phyloP scores from a whole-genome alignment of 2,888 invertebrate genomes.

The Epistrophe eligans region DNA sequence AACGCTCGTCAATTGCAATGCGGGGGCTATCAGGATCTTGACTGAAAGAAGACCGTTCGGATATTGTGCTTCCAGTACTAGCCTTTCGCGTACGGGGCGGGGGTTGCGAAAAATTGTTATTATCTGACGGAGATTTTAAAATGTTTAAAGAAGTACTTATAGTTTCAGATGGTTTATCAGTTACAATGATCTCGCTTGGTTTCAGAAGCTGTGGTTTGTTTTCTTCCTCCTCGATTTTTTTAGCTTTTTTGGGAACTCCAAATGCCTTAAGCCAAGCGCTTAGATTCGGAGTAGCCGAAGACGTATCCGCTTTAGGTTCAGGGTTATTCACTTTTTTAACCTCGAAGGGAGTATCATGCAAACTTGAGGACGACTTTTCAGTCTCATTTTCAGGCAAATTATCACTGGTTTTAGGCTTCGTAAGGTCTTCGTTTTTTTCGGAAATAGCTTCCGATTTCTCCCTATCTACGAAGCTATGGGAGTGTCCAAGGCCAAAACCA shows the following conservation, averaged over 20 bases:
- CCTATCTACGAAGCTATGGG: slow-evolving; percentile 87
- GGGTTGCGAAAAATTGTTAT: slow-evolving; percentile 82
- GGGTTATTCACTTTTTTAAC: slow-evolving; percentile 63
- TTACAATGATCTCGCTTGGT: slow-evolving; percentile 22
- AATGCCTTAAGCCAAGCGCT: slow-evolving; percentile 97
- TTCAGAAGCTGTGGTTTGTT: slow-evolving; percentile 79
- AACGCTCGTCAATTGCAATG: slow-evolving; percentile 86
- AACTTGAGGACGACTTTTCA: slow-evolving; percentile 31
- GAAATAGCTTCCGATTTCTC: slow-evolving; percentile 77
- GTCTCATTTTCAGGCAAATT: slow-evolving; percentile 32
- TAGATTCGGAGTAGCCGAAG: slow-evolving; percentile 92
- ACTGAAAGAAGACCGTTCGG: slow-evolving; percentile 91
- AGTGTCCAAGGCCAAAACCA: slow-evolving; percentile 87
- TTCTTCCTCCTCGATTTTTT: slow-evolving; percentile 86
- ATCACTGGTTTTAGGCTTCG: slow-evolving; percentile 25
- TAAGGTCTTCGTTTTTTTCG: slow-evolving; percentile 76
- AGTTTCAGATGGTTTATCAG: slow-evolving; percentile 66
- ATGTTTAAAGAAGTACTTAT: slow-evolving; percentile 79
- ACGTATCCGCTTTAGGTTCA: slow-evolving; percentile 84
- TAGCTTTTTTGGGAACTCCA: slow-evolving; percentile 91
- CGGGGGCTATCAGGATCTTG: slow-evolving; percentile 91
- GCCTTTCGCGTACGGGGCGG: slow-evolving; percentile 87
- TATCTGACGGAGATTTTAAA: slow-evolving; percentile 74
- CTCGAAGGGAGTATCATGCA: slow-evolving; percentile 59
- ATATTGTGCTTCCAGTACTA: slow-evolving; percentile 92